Percentiles rank a stretch among this genome's conserved stretches.
Evolutionary conservation across 2,888 invertebrate genomes (phyloP).

Genomic region (Congeria kusceri): DNA sequence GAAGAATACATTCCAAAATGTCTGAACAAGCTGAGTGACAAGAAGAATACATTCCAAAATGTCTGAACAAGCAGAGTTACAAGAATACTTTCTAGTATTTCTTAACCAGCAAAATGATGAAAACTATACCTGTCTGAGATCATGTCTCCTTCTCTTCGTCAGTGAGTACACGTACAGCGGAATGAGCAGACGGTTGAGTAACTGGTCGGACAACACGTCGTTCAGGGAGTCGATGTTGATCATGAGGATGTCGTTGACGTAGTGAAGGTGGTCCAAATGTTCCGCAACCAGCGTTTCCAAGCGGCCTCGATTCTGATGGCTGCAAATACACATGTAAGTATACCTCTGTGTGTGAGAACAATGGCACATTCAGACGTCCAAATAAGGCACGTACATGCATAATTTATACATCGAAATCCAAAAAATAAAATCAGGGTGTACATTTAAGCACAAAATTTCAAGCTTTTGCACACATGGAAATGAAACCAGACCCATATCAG

Average conservation of each 20-base stretch:
- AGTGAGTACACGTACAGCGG: constrained; percentile 97
- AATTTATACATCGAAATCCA: no score
- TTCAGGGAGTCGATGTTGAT: constrained; percentile 96
- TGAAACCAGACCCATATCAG: no score
- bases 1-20: no score
- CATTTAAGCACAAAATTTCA: no score
- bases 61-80: not conserved
- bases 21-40: no score
- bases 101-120: no score
- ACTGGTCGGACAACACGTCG: constrained; percentile 96
- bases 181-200: constrained; percentile 95
- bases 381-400: no score
- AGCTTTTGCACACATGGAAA: no score
- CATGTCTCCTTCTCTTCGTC: constrained; percentile 87
- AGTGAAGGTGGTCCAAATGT: constrained; percentile 98
- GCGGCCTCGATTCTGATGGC: constrained; percentile 95
- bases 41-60: no score
- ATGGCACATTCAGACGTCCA: no score
- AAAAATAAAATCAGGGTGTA: no score
- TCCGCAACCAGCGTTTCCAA: constrained; percentile 97
- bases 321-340: constrained; percentile 87
- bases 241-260: constrained; percentile 97
- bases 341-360: no score
- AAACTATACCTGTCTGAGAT: constrained; percentile 75
- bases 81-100: not conserved